These are phyloP conservation scores for Thamnaconus septentrionalis DNA, from an alignment of 2,113 vertebrate species.

Conservation along the genomic window DNA sequence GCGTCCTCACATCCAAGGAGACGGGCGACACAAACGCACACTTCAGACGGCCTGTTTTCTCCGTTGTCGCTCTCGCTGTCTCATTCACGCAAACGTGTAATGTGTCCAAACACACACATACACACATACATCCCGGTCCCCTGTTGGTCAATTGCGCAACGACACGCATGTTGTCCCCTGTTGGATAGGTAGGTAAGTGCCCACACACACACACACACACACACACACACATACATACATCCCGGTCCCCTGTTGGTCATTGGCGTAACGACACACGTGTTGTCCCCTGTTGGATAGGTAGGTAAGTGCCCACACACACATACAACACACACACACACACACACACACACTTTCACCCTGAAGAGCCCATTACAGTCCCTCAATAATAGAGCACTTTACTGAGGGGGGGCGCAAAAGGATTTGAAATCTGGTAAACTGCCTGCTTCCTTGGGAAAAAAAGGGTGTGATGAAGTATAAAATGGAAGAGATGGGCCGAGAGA, in stretches of 20 bases:
- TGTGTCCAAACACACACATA: not conserved
- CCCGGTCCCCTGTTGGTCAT: too few relatives aligned
- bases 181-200: not conserved
- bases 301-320: not conserved
- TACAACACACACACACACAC: not conserved
- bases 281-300: not conserved
- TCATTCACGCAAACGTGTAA: not conserved
- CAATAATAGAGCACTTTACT: slow-evolving; percentile 34
- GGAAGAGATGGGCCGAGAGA: slow-evolving; percentile 5
- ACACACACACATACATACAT: too few relatives aligned
- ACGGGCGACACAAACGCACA: slow-evolving; percentile 37
- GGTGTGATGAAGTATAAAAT: slow-evolving; percentile 38
- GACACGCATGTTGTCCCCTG: too few relatives aligned
- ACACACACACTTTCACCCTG: slow-evolving; percentile 38
- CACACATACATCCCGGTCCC: too few relatives aligned
- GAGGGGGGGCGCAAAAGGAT: slow-evolving; percentile 2
- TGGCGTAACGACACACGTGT: too few relatives aligned
- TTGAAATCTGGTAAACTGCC: slow-evolving; percentile 20
- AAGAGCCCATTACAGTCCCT: slow-evolving; percentile 23
- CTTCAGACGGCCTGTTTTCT: slow-evolving; percentile 24
- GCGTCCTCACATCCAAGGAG: slow-evolving; percentile 46
- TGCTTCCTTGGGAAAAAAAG: slow-evolving; percentile 11
- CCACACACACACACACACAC: not conserved
- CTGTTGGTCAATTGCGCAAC: too few relatives aligned
- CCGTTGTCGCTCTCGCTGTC: not conserved